phyloP scores from a whole-genome alignment of 2,113 vertebrate species.

The Siphamia tubifer region DNA sequence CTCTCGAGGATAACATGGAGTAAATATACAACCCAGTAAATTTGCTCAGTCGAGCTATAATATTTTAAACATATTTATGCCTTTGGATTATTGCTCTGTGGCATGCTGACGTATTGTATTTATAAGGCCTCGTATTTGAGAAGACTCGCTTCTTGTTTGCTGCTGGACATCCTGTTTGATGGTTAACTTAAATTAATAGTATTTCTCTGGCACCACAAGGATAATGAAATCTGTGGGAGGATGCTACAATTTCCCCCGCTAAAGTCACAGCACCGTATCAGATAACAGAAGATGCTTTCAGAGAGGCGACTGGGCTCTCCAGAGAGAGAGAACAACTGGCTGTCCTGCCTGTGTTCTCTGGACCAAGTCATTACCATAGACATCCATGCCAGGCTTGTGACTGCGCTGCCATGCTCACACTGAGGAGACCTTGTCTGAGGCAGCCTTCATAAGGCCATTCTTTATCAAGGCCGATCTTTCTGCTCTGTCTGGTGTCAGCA shows the following conservation, averaged over 20 bases:
- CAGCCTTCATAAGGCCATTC: constrained; percentile 55
- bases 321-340: constrained; percentile 45
- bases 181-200: background rate
- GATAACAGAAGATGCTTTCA: constrained; percentile 64
- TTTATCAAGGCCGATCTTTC: constrained; percentile 49
- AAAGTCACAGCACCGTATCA: constrained; percentile 25
- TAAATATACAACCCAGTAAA: background rate
- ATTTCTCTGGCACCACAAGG: background rate
- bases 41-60: background rate
- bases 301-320: constrained; percentile 10
- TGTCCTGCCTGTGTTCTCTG: constrained; percentile 40
- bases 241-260: constrained; percentile 21
- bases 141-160: background rate
- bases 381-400: constrained; percentile 66
- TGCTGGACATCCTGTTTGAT: background rate
- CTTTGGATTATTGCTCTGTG: background rate
- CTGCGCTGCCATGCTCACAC: constrained; percentile 52
- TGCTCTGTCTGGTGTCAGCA: background rate
- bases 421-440: constrained; percentile 66
- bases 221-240: constrained; percentile 45
- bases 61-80: background rate
- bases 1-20: background rate
- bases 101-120: background rate
- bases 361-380: constrained; percentile 65
- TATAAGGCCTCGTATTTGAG: background rate